A percentile compares a stretch with the other conserved stretches of the same genome.
Evolutionary conservation across 23 tunicate species (phyloP).

Genomic region (Botrylloides violaceus): DNA sequence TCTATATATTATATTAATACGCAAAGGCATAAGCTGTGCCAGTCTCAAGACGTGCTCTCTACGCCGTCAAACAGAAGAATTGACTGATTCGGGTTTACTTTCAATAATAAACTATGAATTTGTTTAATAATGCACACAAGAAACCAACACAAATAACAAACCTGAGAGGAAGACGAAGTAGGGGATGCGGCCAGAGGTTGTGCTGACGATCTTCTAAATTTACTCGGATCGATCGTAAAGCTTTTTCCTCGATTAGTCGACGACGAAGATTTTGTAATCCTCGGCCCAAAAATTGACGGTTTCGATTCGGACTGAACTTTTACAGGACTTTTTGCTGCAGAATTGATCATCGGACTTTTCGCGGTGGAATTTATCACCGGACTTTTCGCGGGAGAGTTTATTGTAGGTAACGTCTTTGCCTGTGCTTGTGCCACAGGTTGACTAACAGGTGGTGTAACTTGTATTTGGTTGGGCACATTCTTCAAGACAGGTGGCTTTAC

Average conservation of each 20-base stretch:
- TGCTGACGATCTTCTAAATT: constrained; percentile 32
- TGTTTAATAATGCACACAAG: too few relatives aligned
- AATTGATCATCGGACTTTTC: not conserved
- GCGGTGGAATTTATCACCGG: not conserved
- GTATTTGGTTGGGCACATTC: not conserved
- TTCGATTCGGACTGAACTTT: not conserved
- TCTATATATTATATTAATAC: too few relatives aligned
- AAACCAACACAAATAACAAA: too few relatives aligned
- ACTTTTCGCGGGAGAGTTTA: not conserved
- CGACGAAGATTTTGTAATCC: not conserved
- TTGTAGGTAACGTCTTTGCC: not conserved
- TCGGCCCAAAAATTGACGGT: not conserved
- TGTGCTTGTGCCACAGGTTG: not conserved
- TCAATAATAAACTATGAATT: too few relatives aligned
- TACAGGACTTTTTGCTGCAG: not conserved
- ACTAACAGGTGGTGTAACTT: not conserved
- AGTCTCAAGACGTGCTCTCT: too few relatives aligned
- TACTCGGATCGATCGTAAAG: constrained; percentile 61
- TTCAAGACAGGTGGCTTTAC: not conserved
- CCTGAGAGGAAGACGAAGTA: too few relatives aligned
- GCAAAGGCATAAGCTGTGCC: too few relatives aligned
- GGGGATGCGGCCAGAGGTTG: constrained; percentile 15
- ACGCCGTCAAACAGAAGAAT: too few relatives aligned
- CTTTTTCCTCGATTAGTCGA: constrained; percentile 35
- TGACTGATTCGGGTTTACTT: too few relatives aligned